Evolutionary conservation across 2,113 vertebrate genomes (phyloP).

Genomic region (Lagenorhynchus albirostris): DNA sequence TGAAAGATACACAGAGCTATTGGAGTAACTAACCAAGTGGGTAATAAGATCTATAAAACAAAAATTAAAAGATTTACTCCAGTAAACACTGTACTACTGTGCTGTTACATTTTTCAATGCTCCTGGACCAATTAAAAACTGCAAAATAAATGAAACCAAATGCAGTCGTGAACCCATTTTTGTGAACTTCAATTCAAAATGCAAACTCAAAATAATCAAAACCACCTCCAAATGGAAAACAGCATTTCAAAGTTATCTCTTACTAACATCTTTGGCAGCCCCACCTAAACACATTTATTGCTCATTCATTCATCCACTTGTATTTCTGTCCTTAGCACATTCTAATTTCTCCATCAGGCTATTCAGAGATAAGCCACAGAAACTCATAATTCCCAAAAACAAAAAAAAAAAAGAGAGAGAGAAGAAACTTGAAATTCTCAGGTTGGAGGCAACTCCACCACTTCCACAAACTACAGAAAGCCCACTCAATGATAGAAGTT

Average conservation of each 20-base stretch:
- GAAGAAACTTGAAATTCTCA: background rate
- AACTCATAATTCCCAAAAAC: background rate
- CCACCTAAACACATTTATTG: background rate
- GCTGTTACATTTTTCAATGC: background rate
- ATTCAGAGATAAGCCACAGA: background rate
- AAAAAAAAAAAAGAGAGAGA: background rate
- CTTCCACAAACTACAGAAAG: background rate
- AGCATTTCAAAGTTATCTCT: background rate
- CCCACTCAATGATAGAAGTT: background rate
- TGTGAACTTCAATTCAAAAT: background rate
- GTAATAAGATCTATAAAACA: background rate
- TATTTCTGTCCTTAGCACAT: background rate
- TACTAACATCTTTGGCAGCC: background rate
- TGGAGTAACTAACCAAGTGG: background rate
- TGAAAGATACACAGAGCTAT: background rate
- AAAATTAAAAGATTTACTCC: background rate
- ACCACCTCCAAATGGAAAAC: background rate
- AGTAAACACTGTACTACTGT: background rate
- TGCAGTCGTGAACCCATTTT: background rate
- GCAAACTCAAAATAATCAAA: background rate
- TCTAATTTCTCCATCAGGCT: background rate
- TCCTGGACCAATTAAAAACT: background rate
- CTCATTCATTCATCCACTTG: background rate
- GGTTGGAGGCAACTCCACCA: background rate
- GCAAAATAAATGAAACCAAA: background rate